Conservation (phyloP, 2,888 invertebrate genomes). For the Phragmatobia fuliginosa region DNA sequence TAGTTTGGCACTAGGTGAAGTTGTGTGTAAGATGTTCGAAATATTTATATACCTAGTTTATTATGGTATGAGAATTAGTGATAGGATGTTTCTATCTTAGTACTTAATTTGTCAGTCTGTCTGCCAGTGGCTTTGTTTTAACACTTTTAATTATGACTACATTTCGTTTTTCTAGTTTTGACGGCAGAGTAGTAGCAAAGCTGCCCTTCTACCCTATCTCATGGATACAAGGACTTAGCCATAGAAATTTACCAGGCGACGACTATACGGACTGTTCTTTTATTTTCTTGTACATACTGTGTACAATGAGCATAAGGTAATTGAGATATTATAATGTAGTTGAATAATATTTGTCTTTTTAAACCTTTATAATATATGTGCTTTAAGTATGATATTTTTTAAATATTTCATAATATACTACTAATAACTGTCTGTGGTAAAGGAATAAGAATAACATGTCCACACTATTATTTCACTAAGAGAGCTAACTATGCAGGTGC, state of each 20-base stretch:
- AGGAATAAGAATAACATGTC: too few species aligned
- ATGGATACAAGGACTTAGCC: constrained; percentile 98
- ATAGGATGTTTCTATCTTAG: neutral
- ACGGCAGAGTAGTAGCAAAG: constrained; percentile 98
- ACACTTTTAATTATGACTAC: neutral
- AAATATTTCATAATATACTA: neutral
- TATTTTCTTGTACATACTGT: constrained; percentile 99
- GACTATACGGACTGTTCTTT: constrained; percentile 99
- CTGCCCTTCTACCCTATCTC: constrained; percentile 98
- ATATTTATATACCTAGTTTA: too few species aligned
- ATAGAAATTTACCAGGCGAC: constrained; percentile 97
- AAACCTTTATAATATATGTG: neutral
- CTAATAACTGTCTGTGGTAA: too few species aligned
- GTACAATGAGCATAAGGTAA: constrained; percentile 99
- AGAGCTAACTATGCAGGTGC: too few species aligned
- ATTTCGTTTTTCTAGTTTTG: constrained; percentile 89
- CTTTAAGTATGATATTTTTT: neutral
- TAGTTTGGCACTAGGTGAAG: too few species aligned
- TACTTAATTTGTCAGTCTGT: neutral
- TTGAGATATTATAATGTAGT: neutral
- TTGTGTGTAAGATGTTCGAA: too few species aligned
- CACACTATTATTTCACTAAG: too few species aligned
- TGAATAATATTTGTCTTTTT: neutral
- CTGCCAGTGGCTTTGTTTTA: neutral
- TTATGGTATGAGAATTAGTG: neutral